Conservation (phyloP, 2,888 invertebrate genomes). For the Phyllotreta cruciferae region DNA sequence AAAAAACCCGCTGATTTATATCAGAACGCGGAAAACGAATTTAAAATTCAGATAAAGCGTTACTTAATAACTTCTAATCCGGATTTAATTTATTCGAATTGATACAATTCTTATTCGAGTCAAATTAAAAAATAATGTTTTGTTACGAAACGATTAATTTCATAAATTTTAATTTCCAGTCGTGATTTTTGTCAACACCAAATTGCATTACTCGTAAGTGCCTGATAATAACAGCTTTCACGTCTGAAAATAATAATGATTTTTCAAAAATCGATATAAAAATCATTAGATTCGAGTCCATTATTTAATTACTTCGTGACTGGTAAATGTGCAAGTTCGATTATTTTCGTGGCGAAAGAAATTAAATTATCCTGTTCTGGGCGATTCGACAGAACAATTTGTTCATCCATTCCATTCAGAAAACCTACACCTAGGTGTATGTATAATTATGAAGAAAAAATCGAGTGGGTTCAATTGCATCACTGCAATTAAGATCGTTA, state of each 20-base stretch:
- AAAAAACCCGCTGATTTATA: constrained; percentile 6
- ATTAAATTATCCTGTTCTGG: no score
- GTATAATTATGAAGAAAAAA: constrained; percentile 15
- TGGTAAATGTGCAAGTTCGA: neutral
- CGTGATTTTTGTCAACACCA: neutral
- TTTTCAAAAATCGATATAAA: no score
- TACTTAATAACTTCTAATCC: neutral
- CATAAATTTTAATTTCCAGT: neutral
- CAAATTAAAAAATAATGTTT: neutral
- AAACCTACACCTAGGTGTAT: constrained; percentile 1
- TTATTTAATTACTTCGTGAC: no score
- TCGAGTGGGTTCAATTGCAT: constrained; percentile 24
- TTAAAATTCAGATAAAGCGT: neutral
- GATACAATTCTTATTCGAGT: neutral
- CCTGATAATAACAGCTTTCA: no score
- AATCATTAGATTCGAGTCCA: no score
- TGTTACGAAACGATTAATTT: neutral
- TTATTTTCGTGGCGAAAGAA: neutral
- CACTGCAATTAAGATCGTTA: constrained; percentile 19
- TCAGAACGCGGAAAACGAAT: neutral
- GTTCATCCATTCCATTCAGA: constrained; percentile 3
- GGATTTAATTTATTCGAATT: neutral
- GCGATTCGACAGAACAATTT: constrained; percentile 1
- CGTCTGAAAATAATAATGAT: no score
- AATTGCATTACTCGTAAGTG: no score